These are phyloP conservation scores for Atractosteus spatula DNA, from an alignment of 2,113 vertebrate genomes.

Conservation along the genomic window DNA sequence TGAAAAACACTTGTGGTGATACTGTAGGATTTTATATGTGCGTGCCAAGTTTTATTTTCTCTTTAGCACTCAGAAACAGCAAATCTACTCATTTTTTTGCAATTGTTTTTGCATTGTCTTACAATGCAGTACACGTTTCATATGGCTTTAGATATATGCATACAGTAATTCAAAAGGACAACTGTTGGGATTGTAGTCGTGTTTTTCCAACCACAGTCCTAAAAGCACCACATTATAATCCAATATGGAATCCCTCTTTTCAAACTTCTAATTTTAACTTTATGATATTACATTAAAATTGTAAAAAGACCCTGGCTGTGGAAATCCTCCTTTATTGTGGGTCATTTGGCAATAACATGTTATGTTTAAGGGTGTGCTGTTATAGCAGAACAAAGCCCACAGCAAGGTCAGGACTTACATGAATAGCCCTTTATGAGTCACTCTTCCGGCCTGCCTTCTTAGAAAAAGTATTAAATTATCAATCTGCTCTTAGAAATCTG, in stretches of 20 bases:
- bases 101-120: no score
- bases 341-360: conserved; percentile 27
- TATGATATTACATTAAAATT: conserved; percentile 34
- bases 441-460: conserved; percentile 34
- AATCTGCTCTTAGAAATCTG: neutral
- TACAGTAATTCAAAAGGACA: conserved; percentile 10
- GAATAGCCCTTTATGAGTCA: conserved; percentile 50
- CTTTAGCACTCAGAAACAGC: no score
- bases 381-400: conserved; percentile 40
- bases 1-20: no score
- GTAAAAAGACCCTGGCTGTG: conserved; percentile 12
- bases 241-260: conserved; percentile 47
- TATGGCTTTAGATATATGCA: no score
- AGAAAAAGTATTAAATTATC: conserved; percentile 13
- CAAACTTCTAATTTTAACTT: conserved; percentile 36
- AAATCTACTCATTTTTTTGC: no score
- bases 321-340: conserved; percentile 19
- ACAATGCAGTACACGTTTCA: no score
- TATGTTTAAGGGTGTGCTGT: conserved; percentile 34
- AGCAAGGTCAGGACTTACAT: conserved; percentile 42
- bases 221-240: neutral
- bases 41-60: no score
- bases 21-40: no score
- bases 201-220: neutral
- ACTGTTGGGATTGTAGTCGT: conserved; percentile 47